Conservation (phyloP, 2,113 vertebrate species). For the Myotis yumanensis region DNA sequence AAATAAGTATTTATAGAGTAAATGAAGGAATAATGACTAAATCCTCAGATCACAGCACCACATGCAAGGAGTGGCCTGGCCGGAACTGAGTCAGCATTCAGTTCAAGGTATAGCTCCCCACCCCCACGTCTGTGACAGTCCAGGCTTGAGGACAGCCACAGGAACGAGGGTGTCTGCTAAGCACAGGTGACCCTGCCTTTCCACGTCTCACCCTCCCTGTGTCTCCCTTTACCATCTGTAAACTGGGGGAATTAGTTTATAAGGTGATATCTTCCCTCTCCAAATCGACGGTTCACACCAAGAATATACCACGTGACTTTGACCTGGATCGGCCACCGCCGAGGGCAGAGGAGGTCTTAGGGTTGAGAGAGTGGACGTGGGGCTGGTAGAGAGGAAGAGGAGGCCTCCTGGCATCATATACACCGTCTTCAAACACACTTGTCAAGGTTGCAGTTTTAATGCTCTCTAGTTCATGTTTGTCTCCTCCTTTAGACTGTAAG, state of each 20-base stretch:
- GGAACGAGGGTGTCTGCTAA: not conserved
- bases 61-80: not conserved
- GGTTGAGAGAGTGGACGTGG: not conserved
- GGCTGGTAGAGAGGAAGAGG: not conserved
- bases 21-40: not conserved
- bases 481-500: not conserved
- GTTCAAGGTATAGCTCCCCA: not conserved
- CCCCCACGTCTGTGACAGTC: not conserved
- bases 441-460: not conserved
- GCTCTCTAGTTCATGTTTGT: not conserved
- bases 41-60: not conserved
- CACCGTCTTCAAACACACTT: not conserved
- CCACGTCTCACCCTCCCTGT: too few species aligned
- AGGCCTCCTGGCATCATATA: not conserved
- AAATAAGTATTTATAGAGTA: not conserved
- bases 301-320: not conserved
- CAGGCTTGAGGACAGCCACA: not conserved
- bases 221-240: not conserved
- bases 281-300: not conserved
- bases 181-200: not conserved
- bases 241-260: not conserved
- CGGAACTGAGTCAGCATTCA: not conserved
- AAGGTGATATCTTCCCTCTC: not conserved
- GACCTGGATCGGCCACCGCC: not conserved
- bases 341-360: not conserved